phyloP scores from a whole-genome alignment of 1,140 invertebrate species.

The Tribolium castaneum region DNA sequence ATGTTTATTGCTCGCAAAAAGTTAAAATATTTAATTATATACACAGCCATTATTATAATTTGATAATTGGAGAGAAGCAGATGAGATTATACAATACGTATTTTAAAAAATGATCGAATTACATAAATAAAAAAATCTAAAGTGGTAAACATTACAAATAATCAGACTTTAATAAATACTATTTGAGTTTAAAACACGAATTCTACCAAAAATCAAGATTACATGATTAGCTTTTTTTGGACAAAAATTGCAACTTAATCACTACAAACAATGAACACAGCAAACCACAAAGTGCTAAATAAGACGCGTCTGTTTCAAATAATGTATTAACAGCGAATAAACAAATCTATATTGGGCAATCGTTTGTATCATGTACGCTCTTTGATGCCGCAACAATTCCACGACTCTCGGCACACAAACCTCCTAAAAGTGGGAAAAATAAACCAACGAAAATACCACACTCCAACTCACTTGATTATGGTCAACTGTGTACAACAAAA shows the following conservation, averaged over 20 bases:
- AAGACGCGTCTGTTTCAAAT: slow-evolving; percentile 86
- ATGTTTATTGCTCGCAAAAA: slow-evolving; percentile 29
- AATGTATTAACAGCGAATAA: slow-evolving; percentile 85
- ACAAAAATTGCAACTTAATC: slow-evolving; percentile 14
- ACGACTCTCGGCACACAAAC: slow-evolving; percentile 83
- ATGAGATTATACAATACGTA: slow-evolving; percentile 32
- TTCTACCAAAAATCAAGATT: neutral
- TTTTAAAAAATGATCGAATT: slow-evolving; percentile 3
- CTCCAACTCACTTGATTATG: slow-evolving; percentile 79
- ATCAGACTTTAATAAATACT: slow-evolving; percentile 43
- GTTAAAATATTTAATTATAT: slow-evolving; percentile 49
- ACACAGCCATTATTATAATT: slow-evolving; percentile 48
- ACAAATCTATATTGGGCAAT: slow-evolving; percentile 90
- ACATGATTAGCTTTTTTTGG: slow-evolving; percentile 22
- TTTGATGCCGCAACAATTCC: slow-evolving; percentile 80
- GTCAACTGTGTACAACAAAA: slow-evolving; percentile 86
- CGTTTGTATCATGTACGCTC: slow-evolving; percentile 88
- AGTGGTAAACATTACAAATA: slow-evolving; percentile 38
- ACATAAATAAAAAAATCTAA: slow-evolving; percentile 26
- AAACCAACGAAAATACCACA: slow-evolving; percentile 33
- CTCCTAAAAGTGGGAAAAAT: slow-evolving; percentile 69
- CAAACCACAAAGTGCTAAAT: slow-evolving; percentile 69
- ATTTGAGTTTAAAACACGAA: slow-evolving; percentile 24
- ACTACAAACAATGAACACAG: slow-evolving; percentile 31
- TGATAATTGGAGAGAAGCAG: slow-evolving; percentile 22